Evolutionary conservation across 2,888 invertebrate species (phyloP).

Genomic region (Melinaea marsaeus): DNA sequence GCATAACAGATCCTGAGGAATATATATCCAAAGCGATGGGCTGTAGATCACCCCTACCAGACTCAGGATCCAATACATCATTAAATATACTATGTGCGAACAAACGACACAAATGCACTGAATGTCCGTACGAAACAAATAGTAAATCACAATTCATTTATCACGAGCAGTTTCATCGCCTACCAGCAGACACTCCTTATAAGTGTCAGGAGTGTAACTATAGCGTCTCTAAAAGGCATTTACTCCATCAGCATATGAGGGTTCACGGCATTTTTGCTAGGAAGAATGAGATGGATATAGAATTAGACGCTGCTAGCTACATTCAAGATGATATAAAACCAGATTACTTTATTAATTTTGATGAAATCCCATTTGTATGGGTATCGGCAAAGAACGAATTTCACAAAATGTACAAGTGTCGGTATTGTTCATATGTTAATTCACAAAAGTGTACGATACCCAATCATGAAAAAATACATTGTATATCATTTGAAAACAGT

Average conservation of each 20-base stretch:
- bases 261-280: conserved; percentile 81
- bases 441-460: conserved; percentile 87
- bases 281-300: conserved; percentile 65
- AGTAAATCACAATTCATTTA: conserved; percentile 91
- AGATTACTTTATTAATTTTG: conserved; percentile 58
- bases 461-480: conserved; percentile 91
- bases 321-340: conserved; percentile 43
- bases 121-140: conserved; percentile 91
- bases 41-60: conserved; percentile 54
- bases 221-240: conserved; percentile 87
- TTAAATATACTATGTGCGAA: conserved; percentile 41
- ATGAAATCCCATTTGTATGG: conserved; percentile 86
- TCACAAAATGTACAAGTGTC: conserved; percentile 90
- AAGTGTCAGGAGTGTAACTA: conserved; percentile 90
- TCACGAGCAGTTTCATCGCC: conserved; percentile 90
- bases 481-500: conserved; percentile 66
- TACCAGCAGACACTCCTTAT: conserved; percentile 83
- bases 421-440: conserved; percentile 90
- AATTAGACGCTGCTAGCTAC: conserved; percentile 52
- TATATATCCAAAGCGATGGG: conserved; percentile 71
- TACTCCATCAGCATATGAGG: conserved; percentile 89
- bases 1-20: conserved; percentile 77
- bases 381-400: conserved; percentile 84
- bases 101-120: conserved; percentile 86
- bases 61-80: conserved; percentile 39